Conservation (phyloP, 2,113 vertebrate genomes). For the Siniperca knerii region DNA sequence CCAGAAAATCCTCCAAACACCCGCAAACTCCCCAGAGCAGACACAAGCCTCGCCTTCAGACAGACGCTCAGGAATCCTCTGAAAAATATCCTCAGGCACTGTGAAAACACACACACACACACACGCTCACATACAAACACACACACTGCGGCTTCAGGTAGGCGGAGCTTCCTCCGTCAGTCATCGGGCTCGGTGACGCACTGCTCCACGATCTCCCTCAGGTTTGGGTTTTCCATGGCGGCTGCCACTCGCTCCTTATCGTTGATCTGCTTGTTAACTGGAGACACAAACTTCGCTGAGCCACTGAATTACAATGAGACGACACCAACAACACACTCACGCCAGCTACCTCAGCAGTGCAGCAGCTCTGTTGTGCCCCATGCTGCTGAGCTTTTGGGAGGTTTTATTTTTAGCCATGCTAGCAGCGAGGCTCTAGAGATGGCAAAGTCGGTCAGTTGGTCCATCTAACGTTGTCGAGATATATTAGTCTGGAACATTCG, state of each 20-base stretch:
- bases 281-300: conserved; percentile 32
- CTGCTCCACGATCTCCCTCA: conserved; percentile 96
- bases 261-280: conserved; percentile 99
- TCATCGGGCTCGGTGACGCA: conserved; percentile 94
- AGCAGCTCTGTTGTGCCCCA: too few relatives aligned
- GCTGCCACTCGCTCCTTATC: conserved; percentile 99
- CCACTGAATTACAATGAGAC: neutral
- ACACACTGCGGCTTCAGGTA: neutral
- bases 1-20: neutral
- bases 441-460: too few relatives aligned
- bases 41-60: neutral
- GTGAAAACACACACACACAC: neutral
- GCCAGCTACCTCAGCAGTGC: neutral
- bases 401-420: too few relatives aligned
- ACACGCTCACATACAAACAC: neutral
- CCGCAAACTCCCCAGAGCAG: neutral
- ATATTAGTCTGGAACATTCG: too few relatives aligned
- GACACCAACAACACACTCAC: neutral
- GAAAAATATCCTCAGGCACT: conserved; percentile 9
- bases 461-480: too few relatives aligned
- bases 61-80: neutral
- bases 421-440: too few relatives aligned
- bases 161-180: conserved; percentile 43
- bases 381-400: too few relatives aligned
- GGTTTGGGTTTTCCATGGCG: conserved; percentile 96